Evolutionary conservation across 2,888 invertebrate genomes (phyloP), one percentile per base, ranked within the genome.

Genomic region (Tetranychus truncatus): DNA sequence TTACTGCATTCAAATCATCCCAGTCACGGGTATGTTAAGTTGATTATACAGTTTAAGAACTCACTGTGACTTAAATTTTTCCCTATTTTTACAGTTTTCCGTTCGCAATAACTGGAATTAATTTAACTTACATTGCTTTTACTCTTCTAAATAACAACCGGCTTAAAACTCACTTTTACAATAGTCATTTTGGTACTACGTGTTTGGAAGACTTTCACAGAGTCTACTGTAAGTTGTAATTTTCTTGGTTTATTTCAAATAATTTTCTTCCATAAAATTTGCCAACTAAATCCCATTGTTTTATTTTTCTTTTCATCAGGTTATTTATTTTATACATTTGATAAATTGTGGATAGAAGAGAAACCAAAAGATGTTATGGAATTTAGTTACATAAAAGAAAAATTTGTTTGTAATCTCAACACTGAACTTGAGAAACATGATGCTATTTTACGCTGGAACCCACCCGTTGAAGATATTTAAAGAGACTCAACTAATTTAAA

Each of bases 301-400:
- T 45, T 55, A 18, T 18, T 66, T n/a, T 73, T n/a, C 15, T 46
- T 69, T 24, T 71, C 9, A 46, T 21, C 80, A 85, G 85, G 84
- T 83, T 93, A 92, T 82, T 85, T 96, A 74, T 92, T 95, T 83
- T 91, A 89, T 81, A 91, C 95, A 81, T 97, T 97, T 85, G 94
- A 95, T 84, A 89, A 89, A 80, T 90, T 91, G 83, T 97, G 97
- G 97, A 87, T 94, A 79, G 88, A 89, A 78, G 90, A 91, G 34
- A 91, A 92, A 81, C 96, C 97, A 0, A 87, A 87, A 78, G 91
- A 92, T 82, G 92, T 97, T 78, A 97, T 97, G 96, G 92, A 95
- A 81, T 97, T 96, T 83, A 91, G 92, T 55, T 86, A 87, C 72
- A 90, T 96, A 76, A 89, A 89, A 81, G 89, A 90, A 80, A 89